Evolutionary conservation across 1,140 invertebrate genomes (phyloP).

Genomic region (Paralvinella palmiformis): DNA sequence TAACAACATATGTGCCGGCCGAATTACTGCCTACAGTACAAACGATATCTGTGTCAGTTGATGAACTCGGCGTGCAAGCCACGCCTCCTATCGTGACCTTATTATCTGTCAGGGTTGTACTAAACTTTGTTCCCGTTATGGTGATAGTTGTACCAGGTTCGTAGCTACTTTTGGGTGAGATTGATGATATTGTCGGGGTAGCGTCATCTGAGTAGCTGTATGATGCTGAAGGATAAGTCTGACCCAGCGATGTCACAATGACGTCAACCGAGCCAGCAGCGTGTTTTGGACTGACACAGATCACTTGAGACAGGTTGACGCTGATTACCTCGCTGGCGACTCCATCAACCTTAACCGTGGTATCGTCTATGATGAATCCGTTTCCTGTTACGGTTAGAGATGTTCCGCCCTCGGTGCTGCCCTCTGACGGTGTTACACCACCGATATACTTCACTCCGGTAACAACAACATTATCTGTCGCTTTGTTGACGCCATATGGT

Average conservation of each 20-base stretch:
- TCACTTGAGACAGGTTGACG: not conserved
- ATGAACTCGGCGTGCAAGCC: conserved; percentile 20
- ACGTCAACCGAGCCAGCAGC: not conserved
- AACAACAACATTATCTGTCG: not conserved
- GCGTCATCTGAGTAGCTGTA: conserved; percentile 19
- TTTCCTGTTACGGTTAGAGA: not conserved
- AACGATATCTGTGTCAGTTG: conserved; percentile 15
- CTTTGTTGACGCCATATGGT: not conserved
- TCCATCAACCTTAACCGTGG: not conserved
- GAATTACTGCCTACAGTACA: not conserved
- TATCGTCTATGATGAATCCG: not conserved
- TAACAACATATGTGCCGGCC: not conserved
- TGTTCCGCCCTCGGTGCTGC: not conserved
- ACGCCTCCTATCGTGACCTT: conserved; percentile 26
- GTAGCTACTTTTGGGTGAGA: conserved; percentile 17
- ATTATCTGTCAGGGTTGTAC: conserved; percentile 19
- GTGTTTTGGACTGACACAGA: not conserved
- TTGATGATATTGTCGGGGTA: conserved; percentile 20
- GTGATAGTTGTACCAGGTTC: conserved; percentile 13
- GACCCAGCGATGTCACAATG: not conserved
- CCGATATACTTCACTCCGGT: not conserved
- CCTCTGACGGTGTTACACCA: not conserved
- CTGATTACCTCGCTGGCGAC: not conserved
- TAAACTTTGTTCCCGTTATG: conserved; percentile 29
- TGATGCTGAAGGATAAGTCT: not conserved